Evolutionary conservation across 2,113 vertebrate species (phyloP).

Genomic region (Cyphomyrus discorhynchus): DNA sequence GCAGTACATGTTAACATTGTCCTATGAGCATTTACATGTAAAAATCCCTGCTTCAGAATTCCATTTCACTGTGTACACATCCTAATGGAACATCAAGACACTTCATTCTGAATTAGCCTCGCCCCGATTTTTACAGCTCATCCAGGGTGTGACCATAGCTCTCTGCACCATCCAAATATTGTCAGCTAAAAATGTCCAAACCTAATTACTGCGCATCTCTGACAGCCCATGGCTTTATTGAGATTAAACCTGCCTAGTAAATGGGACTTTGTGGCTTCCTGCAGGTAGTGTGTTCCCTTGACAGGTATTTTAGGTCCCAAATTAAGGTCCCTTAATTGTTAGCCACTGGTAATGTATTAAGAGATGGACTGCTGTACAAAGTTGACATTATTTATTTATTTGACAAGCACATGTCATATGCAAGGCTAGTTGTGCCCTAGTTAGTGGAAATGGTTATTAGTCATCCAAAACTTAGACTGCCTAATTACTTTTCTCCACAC

Average conservation of each 20-base stretch:
- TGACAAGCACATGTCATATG: not conserved
- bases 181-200: not conserved
- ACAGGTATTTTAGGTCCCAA: not conserved
- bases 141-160: not conserved
- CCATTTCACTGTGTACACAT: not conserved
- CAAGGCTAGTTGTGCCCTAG: not conserved
- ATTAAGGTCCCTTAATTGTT: not conserved
- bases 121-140: not conserved
- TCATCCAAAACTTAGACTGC: not conserved
- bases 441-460: not conserved
- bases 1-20: not conserved
- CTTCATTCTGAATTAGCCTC: not conserved
- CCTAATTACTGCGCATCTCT: not conserved
- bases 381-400: not conserved
- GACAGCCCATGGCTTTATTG: not conserved
- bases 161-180: not conserved
- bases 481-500: not conserved
- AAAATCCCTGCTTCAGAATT: not conserved
- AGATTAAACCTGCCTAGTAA: not conserved
- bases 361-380: not conserved
- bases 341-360: not conserved
- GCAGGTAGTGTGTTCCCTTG: no score
- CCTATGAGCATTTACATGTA: not conserved
- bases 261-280: no score
- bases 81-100: not conserved